A percentile compares a stretch with the other conserved stretches of the same genome.
Evolutionary conservation across 2,888 invertebrate species (phyloP).

Genomic region (Oscheius sp.): DNA sequence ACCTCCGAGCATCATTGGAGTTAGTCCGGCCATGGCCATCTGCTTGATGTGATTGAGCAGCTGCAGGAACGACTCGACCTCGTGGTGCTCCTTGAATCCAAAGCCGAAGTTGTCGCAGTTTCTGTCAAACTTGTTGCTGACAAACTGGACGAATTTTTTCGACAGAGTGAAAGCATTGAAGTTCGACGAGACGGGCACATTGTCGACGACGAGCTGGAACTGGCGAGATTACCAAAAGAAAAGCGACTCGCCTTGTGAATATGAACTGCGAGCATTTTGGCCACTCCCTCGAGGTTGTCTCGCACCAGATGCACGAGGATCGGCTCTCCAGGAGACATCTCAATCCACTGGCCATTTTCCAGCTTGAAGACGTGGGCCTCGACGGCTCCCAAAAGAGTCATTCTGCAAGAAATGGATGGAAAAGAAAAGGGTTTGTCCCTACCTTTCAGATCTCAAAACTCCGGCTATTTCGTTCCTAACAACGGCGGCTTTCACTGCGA

Average conservation of each 20-base stretch:
- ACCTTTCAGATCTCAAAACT: conserved; percentile 23
- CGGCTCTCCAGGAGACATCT: conserved; percentile 27
- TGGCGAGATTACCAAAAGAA: no score
- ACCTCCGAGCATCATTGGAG: conserved; percentile 16
- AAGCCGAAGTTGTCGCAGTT: conserved; percentile 35
- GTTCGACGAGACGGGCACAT: conserved; percentile 36
- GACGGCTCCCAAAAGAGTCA: conserved; percentile 21
- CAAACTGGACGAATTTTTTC: conserved; percentile 39
- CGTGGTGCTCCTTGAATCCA: conserved; percentile 18
- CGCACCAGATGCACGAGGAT: conserved; percentile 36
- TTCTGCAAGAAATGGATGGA: neutral
- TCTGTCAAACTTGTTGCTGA: conserved; percentile 39
- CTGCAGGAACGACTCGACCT: conserved; percentile 29
- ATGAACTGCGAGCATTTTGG: conserved; percentile 33
- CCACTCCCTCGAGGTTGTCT: conserved; percentile 36
- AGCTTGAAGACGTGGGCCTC: conserved; percentile 38
- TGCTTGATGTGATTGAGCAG: conserved; percentile 29
- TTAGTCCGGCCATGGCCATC: conserved; percentile 34
- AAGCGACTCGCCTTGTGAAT: conserved; percentile 17
- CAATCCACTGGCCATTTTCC: conserved; percentile 27
- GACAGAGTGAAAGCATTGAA: conserved; percentile 36
- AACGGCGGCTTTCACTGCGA: conserved; percentile 10
- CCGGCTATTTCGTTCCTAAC: conserved; percentile 23
- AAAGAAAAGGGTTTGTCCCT: neutral
- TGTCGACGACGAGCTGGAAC: conserved; percentile 34